Evolutionary conservation across 1,140 invertebrate species (phyloP).

Genomic region (Chelonus insularis): DNA sequence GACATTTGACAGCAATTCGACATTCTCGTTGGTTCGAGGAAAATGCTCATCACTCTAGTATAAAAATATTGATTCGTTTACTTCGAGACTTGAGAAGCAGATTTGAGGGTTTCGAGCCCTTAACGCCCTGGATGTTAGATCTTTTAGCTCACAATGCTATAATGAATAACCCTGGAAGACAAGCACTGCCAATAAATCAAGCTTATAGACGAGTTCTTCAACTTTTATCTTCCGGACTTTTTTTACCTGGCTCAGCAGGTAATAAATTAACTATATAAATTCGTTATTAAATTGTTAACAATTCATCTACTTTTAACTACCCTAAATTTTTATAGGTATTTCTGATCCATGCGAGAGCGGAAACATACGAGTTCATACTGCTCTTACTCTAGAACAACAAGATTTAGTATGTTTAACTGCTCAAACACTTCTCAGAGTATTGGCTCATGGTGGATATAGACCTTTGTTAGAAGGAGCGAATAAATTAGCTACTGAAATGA

Average conservation of each 20-base stretch:
- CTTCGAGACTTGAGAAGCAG: slow-evolving; percentile 86
- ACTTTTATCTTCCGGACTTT: slow-evolving; percentile 89
- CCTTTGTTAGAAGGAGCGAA: slow-evolving; percentile 79
- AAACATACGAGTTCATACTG: slow-evolving; percentile 86
- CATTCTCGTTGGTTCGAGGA: slow-evolving; percentile 99
- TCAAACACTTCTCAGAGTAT: slow-evolving; percentile 81
- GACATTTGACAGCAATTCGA: slow-evolving; percentile 89
- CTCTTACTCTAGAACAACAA: slow-evolving; percentile 92
- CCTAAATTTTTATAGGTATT: slow-evolving; percentile 67
- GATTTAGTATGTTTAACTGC: slow-evolving; percentile 92
- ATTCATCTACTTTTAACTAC: too few relatives aligned
- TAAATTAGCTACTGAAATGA: slow-evolving; percentile 75
- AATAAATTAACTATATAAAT: slow-evolving; percentile 33
- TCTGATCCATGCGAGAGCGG: slow-evolving; percentile 92
- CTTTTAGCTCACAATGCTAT: slow-evolving; percentile 94
- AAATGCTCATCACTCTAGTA: slow-evolving; percentile 95
- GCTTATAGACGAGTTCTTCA: slow-evolving; percentile 84
- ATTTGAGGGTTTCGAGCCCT: slow-evolving; percentile 86
- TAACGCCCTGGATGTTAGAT: slow-evolving; percentile 97
- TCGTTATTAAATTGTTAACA: slow-evolving; percentile 6
- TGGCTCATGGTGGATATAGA: slow-evolving; percentile 90
- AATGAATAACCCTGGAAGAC: slow-evolving; percentile 92
- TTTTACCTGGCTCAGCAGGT: slow-evolving; percentile 92
- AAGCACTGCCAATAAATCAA: slow-evolving; percentile 88
- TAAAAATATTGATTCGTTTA: slow-evolving; percentile 93